phyloP scores from a whole-genome alignment of 2,113 vertebrate species.

The Rhynchomys soricoides region DNA sequence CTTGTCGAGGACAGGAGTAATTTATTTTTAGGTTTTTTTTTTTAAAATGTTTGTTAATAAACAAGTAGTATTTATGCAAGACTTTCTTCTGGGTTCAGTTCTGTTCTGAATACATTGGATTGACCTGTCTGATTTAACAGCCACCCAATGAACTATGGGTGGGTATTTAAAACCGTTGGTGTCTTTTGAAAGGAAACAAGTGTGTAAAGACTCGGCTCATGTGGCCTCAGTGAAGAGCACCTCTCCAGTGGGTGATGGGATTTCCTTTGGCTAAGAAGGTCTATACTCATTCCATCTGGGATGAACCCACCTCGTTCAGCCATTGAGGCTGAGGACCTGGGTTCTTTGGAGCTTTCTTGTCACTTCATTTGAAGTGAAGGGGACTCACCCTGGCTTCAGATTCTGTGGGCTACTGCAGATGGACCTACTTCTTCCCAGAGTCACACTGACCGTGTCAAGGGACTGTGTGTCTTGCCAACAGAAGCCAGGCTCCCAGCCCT shows the following conservation, averaged over 20 bases:
- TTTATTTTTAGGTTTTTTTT: not conserved
- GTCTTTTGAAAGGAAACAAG: not conserved
- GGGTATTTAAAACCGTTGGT: not conserved
- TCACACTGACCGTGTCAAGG: fast-evolving
- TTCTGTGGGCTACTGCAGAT: no score
- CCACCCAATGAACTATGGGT: not conserved
- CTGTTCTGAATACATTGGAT: no score
- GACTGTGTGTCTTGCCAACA: not conserved
- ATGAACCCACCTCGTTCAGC: not conserved
- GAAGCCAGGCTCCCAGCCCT: not conserved
- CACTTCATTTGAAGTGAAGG: not conserved
- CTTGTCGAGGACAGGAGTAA: not conserved
- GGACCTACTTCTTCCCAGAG: not conserved
- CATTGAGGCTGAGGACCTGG: not conserved
- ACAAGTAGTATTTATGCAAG: not conserved
- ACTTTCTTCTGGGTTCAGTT: not conserved
- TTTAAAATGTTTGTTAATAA: not conserved
- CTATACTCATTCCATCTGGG: not conserved
- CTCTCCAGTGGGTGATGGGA: not conserved
- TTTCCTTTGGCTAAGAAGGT: not conserved
- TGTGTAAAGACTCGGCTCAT: not conserved
- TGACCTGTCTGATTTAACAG: no score
- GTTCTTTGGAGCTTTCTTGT: not conserved
- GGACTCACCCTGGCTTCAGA: fast-evolving
- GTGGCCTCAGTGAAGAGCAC: not conserved